Evolutionary conservation across 2,113 vertebrate genomes (phyloP).

Genomic region (Sprattus sprattus): DNA sequence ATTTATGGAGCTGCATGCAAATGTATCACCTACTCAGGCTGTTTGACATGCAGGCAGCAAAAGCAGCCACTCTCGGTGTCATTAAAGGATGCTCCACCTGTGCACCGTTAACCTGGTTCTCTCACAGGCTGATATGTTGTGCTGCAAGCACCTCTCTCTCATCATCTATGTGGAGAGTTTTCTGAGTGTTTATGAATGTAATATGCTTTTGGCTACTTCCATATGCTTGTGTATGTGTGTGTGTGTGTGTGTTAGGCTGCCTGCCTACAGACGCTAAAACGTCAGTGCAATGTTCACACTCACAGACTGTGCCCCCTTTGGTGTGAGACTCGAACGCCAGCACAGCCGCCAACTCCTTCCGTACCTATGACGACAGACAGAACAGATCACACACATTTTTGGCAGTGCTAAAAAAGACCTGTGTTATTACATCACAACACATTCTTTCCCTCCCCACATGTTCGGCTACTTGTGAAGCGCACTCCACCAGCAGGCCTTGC

Average conservation of each 20-base stretch:
- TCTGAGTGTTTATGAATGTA: neutral
- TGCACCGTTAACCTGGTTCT: no score
- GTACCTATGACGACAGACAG: constrained; percentile 75
- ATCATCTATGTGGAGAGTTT: neutral
- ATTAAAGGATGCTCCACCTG: neutral
- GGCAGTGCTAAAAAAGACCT: neutral
- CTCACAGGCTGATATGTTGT: no score
- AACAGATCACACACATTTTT: neutral
- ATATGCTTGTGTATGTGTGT: neutral
- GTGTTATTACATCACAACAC: neutral
- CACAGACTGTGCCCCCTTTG: constrained; percentile 89
- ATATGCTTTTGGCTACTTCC: neutral
- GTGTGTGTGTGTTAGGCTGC: neutral
- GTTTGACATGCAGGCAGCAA: neutral
- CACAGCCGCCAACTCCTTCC: constrained; percentile 86
- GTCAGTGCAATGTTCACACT: constrained; percentile 64
- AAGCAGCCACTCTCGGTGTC: neutral
- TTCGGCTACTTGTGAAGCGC: neutral
- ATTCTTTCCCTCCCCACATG: neutral
- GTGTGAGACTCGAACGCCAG: constrained; percentile 89
- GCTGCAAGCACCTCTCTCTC: no score
- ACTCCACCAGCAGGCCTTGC: neutral
- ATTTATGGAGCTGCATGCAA: neutral
- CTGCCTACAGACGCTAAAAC: neutral
- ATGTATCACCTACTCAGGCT: neutral